phyloP scores from a whole-genome alignment of 2,888 invertebrate species.

The Drosophila pseudotalamancana region DNA sequence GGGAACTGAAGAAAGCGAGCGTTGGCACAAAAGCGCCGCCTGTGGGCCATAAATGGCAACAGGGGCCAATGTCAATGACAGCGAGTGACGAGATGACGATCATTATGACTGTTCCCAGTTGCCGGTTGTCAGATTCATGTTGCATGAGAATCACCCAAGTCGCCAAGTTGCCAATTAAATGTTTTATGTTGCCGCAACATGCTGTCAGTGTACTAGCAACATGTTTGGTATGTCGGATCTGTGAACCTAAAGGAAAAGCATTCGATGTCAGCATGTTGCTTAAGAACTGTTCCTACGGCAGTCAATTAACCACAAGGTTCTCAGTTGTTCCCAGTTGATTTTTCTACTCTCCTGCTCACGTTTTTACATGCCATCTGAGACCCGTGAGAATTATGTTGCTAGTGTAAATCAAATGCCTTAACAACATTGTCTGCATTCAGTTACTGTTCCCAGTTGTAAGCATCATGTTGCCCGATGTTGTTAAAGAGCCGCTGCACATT shows the following conservation, averaged over 20 bases:
- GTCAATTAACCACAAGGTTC: too few species aligned
- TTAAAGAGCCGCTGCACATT: background rate
- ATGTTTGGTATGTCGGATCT: too few species aligned
- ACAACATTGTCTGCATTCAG: background rate
- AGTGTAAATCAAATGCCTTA: background rate
- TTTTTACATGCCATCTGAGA: too few species aligned
- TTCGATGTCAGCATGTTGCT: too few species aligned
- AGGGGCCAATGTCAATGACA: slow-evolving; percentile 70
- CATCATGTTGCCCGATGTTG: too few species aligned
- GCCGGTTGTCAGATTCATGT: background rate
- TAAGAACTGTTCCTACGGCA: too few species aligned
- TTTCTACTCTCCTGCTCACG: too few species aligned
- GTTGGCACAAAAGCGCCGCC: slow-evolving; percentile 58
- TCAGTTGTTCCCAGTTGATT: too few species aligned
- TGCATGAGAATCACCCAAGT: slow-evolving; percentile 24
- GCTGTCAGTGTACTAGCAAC: too few species aligned
- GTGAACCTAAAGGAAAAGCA: too few species aligned
- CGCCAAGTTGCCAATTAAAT: slow-evolving; percentile 57
- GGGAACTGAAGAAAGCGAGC: slow-evolving; percentile 40
- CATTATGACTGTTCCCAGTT: slow-evolving; percentile 11
- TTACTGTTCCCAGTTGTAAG: background rate
- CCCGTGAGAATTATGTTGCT: too few species aligned
- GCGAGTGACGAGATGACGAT: slow-evolving; percentile 26
- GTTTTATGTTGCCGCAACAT: too few species aligned
- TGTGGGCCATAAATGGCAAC: slow-evolving; percentile 67